phyloP scores from a whole-genome alignment of 2,113 vertebrate species.

The Pyrgilauda ruficollis region DNA sequence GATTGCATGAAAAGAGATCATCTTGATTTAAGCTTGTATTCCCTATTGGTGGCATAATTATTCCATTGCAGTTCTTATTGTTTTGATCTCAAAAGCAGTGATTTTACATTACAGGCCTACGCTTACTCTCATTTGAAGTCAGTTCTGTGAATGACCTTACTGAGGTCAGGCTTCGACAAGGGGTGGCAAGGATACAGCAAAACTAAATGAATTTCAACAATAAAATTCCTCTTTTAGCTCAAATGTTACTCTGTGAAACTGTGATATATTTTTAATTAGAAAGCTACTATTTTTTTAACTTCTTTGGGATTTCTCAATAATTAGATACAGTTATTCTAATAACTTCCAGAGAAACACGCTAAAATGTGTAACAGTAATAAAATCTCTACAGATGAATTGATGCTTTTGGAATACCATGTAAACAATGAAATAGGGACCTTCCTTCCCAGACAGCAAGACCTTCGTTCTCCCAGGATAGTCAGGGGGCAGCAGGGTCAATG shows the following conservation, averaged over 20 bases:
- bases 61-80: background rate
- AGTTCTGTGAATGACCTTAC: background rate
- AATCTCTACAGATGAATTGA: background rate
- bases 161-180: background rate
- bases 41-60: background rate
- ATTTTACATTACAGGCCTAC: background rate
- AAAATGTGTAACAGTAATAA: background rate
- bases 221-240: background rate
- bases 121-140: background rate
- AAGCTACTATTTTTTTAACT: background rate
- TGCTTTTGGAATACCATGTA: background rate
- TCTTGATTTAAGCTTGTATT: background rate
- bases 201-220: background rate
- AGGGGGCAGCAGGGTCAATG: background rate
- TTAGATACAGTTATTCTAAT: background rate
- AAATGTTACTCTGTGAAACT: background rate
- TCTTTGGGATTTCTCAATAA: background rate
- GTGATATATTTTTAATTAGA: background rate
- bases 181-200: background rate
- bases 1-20: background rate
- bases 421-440: background rate
- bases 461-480: background rate
- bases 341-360: background rate
- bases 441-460: background rate
- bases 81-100: constrained; percentile 30